phyloP scores from a whole-genome alignment of 2,888 invertebrate species.

The Zonitis immaculata region DNA sequence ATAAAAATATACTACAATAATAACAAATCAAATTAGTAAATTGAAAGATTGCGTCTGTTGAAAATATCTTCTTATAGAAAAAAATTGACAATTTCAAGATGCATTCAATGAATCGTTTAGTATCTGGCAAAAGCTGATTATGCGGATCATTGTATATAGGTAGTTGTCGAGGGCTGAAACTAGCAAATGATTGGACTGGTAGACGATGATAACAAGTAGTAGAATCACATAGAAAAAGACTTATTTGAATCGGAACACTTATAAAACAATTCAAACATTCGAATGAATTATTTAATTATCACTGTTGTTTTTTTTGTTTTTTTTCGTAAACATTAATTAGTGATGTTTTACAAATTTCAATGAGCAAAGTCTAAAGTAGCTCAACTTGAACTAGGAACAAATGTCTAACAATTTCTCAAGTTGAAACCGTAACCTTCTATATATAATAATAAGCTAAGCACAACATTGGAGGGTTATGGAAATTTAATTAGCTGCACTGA shows the following conservation, averaged over 20 bases:
- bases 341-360: slow-evolving; percentile 34
- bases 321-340: slow-evolving; percentile 39
- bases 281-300: no score
- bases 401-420: slow-evolving; percentile 38
- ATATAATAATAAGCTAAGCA: no score
- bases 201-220: slow-evolving; percentile 32
- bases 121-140: slow-evolving; percentile 32
- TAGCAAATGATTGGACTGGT: slow-evolving; percentile 33
- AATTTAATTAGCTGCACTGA: slow-evolving; percentile 40
- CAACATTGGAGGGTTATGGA: slow-evolving; percentile 33
- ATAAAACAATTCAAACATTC: no score
- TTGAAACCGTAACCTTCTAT: no score
- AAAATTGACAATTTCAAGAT: background rate
- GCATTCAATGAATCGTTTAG: slow-evolving; percentile 4
- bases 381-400: slow-evolving; percentile 33
- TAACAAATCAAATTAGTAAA: no score
- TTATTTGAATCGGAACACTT: no score
- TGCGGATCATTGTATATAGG: slow-evolving; percentile 31
- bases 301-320: no score
- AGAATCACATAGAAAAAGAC: slow-evolving; percentile 25
- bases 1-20: no score
- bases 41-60: no score
- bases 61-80: no score
- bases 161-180: slow-evolving; percentile 23
- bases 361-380: slow-evolving; percentile 28